Conservation (phyloP, 1,140 invertebrate genomes). For the Homalodisca vitripennis region DNA sequence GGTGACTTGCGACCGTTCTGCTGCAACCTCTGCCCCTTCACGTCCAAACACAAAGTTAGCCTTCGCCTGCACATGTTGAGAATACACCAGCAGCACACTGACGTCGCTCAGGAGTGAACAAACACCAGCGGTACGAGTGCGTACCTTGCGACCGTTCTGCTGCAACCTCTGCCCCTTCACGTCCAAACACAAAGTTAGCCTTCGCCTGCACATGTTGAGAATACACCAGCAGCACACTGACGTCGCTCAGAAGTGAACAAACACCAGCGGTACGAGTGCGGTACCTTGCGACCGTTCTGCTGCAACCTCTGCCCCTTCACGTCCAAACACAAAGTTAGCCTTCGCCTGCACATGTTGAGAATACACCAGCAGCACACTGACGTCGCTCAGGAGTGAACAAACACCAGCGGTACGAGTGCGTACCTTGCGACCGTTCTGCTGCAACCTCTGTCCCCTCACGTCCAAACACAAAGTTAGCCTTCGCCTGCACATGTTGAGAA, state of each 20-base stretch:
- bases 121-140: no score
- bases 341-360: neutral
- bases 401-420: conserved; percentile 54
- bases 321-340: conserved; percentile 27
- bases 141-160: no score
- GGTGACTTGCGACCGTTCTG: conserved; percentile 69
- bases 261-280: conserved; percentile 54
- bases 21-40: conserved; percentile 62
- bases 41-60: conserved; percentile 26
- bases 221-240: no score
- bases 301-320: conserved; percentile 57
- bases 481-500: conserved; percentile 5
- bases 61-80: conserved; percentile 25
- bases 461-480: conserved; percentile 29
- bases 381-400: no score
- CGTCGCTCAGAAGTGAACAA: conserved; percentile 45
- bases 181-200: no score
- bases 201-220: no score
- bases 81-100: conserved; percentile 19
- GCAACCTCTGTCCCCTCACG: conserved; percentile 54
- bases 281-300: conserved; percentile 62
- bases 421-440: conserved; percentile 63
- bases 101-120: no score
- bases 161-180: no score
- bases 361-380: neutral